Evolutionary conservation across 2,797 vertebrate species (phyloP), one percentile per base, ranked within the genome.

Genomic region (Centroberyx gerrardi): DNA sequence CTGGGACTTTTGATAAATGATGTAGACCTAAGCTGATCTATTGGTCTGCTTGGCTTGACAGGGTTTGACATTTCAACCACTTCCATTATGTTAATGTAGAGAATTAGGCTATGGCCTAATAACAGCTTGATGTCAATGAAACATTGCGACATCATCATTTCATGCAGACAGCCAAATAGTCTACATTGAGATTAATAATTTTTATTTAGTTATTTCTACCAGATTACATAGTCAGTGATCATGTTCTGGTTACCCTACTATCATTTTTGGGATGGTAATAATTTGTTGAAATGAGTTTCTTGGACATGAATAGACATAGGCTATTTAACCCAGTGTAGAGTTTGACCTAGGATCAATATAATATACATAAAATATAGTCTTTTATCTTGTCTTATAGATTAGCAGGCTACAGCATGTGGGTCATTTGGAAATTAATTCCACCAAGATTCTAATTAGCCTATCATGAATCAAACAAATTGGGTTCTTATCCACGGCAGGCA

Each of bases 1-100:
- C 5, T 5, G 52, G n/a, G 38, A 72, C 36, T 60, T 67, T 52
- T 74, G 40, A 66, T 38, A 62, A 73, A 72, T 59, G 52, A 28
- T 63, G 44, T 8, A 56, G 38, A 29, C 28, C 4, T 3, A 49
- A 61, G 14, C 27, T 52, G 56, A 61, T 74, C 68, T 54, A 36
- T 38, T 44, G 48, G 6, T 28, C 4, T 61, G 27, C 33, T 38
- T 22, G 22, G 22, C 22, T 22, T 22, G 22, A 58, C n/a, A n/a
- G n/a, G n/a, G n/a, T n/a, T n/a, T n/a, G n/a, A n/a, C n/a, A n/a
- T n/a, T n/a, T n/a, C n/a, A n/a, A n/a, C 38, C 4, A 51, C 60
- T 60, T 76, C 12, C 31, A 18, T 53, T 49, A 52, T 46, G 44
- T 58, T 7, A 8, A 18, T 17, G 4, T 12, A 58, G 40, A 36